A percentile compares a stretch with the other conserved stretches of the same genome.
phyloP scores from a whole-genome alignment of 2,888 invertebrate genomes.

The Drosophila flavopinicola region DNA sequence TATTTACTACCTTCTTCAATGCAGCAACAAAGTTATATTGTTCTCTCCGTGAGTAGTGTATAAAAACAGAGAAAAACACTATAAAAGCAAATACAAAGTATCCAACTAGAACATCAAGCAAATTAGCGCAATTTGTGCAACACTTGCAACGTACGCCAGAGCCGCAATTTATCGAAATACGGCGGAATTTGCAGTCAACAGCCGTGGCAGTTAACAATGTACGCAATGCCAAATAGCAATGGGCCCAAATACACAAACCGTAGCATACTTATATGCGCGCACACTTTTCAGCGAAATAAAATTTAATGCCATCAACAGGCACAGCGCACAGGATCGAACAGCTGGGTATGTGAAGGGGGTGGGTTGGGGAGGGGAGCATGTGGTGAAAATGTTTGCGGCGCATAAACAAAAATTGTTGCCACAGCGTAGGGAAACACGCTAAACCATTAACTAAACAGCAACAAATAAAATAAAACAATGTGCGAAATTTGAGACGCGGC shows the following conservation, averaged over 20 bases:
- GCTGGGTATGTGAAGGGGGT: background rate
- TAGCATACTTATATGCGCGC: slow-evolving; percentile 59
- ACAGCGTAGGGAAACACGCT: slow-evolving; percentile 65
- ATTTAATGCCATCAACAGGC: slow-evolving; percentile 72
- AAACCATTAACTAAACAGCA: slow-evolving; percentile 79
- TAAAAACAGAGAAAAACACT: slow-evolving; percentile 2
- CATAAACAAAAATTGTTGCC: slow-evolving; percentile 80
- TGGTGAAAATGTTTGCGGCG: slow-evolving; percentile 78
- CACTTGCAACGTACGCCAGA: slow-evolving; percentile 52
- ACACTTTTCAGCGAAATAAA: slow-evolving; percentile 67
- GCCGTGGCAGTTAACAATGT: slow-evolving; percentile 56
- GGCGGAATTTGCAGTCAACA: slow-evolving; percentile 54
- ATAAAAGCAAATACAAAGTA: slow-evolving; percentile 33
- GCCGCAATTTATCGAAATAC: slow-evolving; percentile 66
- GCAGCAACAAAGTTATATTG: background rate
- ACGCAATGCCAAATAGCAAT: slow-evolving; percentile 39
- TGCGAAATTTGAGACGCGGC: background rate
- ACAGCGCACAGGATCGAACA: background rate
- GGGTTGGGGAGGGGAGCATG: slow-evolving; percentile 29
- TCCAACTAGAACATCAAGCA: slow-evolving; percentile 58
- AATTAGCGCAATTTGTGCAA: slow-evolving; percentile 72
- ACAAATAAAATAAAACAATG: slow-evolving; percentile 66
- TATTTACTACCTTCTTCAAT: background rate
- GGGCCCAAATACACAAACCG: slow-evolving; percentile 32
- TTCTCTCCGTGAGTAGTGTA: background rate